Base-by-base conservation (phyloP, 2,113 vertebrate genomes). In the Grus americana region DNA sequence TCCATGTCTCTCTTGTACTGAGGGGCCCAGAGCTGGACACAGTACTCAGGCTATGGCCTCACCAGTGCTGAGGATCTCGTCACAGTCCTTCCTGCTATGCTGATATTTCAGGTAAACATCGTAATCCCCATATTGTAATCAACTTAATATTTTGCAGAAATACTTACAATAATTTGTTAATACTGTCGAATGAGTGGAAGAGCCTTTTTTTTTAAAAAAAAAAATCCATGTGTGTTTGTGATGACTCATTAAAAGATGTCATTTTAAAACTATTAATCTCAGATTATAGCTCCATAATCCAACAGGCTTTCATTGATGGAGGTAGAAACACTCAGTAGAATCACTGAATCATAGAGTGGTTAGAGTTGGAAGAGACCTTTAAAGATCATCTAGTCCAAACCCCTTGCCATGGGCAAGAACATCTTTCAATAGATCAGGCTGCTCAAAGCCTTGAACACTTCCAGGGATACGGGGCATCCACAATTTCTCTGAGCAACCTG, bases 251-350 rank as follows among this genome's bases (percentile, higher is more conserved):
- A 91, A 94, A 94, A 86, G 30, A 91, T 80, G 24, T 5, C 8
- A 79, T 92, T 87, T 95, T 75, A 71, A 88, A 87, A 42, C 13
- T 26, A 32, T 78, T 96, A 46, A 75, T 94, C 84, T 94, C 54
- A 61, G 79, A 82, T 12, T 61, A 63, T 63, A 62, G 29, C 12
- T 46, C 58, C 24, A 86, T 67, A 81, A 36, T 88, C 36, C 29
- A 84, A 30, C 3, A 3, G 19, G 9, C 1, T 81, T 88, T 81
- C 14, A 74, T 3, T 40, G 50, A 18, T 12, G 21, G 12, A 74
- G 9, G 15, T 2, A 74, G 54, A 88, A 90, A 79, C 18, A 58
- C 21, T 61, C 29, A 58, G 16, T 1, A 85, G 7, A 84, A 49
- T 63, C 20, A 50, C 5, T 27, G 49, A 79, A 52, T 40, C 26